phyloP scores from a whole-genome alignment of 1,140 invertebrate genomes.

The Prorops nasuta region DNA sequence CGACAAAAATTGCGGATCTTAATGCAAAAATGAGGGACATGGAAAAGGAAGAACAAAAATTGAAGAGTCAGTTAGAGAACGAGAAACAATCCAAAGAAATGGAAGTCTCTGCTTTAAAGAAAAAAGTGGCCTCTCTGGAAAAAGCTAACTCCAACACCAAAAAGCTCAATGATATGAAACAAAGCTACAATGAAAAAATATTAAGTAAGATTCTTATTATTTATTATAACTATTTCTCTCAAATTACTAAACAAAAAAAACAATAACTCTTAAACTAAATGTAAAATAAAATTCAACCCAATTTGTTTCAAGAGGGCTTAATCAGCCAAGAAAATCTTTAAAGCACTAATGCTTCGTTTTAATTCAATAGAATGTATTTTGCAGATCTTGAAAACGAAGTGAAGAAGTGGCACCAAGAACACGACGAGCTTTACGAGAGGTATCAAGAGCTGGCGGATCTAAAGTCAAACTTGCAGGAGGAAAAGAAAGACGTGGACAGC shows the following conservation, averaged over 20 bases:
- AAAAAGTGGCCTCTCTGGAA: constrained; percentile 64
- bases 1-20: constrained; percentile 52
- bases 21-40: constrained; percentile 55
- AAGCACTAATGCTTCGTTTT: too few species aligned
- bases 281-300: too few species aligned
- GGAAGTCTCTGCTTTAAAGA: constrained; percentile 65
- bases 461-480: constrained; percentile 73
- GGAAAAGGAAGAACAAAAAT: constrained; percentile 65
- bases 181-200: constrained; percentile 67
- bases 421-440: constrained; percentile 76
- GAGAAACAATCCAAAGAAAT: constrained; percentile 56
- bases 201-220: constrained; percentile 58
- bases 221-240: constrained; percentile 17
- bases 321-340: too few species aligned
- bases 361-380: constrained; percentile 1
- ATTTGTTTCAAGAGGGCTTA: too few species aligned
- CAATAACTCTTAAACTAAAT: too few species aligned
- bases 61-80: constrained; percentile 50
- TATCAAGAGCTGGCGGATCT: constrained; percentile 81
- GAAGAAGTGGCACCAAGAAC: constrained; percentile 67
- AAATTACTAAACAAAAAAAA: too few species aligned
- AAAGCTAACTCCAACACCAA: constrained; percentile 62
- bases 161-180: constrained; percentile 65
- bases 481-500: constrained; percentile 61
- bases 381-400: constrained; percentile 62